Conservation (phyloP, 2,888 invertebrate genomes). For the Serrognathus titanus region DNA sequence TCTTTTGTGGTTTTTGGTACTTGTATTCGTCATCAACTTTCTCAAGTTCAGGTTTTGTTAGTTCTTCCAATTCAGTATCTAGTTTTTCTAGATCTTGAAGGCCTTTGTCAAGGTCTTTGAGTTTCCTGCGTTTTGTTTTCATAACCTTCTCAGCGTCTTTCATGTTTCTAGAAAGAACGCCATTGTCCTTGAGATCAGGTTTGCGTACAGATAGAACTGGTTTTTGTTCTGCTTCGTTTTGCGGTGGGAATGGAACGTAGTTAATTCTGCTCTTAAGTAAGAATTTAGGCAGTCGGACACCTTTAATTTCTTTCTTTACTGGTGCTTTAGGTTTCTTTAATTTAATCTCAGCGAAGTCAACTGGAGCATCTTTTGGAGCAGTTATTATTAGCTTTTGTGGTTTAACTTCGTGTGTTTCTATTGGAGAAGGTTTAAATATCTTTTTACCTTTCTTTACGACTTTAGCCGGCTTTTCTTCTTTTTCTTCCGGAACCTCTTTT, state of each 20-base stretch:
- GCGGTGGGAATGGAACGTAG: conserved; percentile 50
- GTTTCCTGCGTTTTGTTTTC: conserved; percentile 42
- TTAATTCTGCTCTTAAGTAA: conserved; percentile 68
- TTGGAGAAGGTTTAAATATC: conserved; percentile 48
- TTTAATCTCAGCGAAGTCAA: conserved; percentile 61
- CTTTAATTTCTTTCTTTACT: conserved; percentile 38
- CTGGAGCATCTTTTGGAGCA: conserved; percentile 49
- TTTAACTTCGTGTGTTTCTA: conserved; percentile 25
- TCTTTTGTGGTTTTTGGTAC: conserved; percentile 47
- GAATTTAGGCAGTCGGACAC: conserved; percentile 57
- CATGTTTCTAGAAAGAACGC: conserved; percentile 51
- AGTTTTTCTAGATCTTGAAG: conserved; percentile 49
- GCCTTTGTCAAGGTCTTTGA: conserved; percentile 39
- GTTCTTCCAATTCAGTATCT: conserved; percentile 48
- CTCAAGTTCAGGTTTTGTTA: conserved; percentile 39
- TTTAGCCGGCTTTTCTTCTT: conserved; percentile 23
- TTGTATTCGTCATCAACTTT: conserved; percentile 39
- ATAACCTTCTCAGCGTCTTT: conserved; percentile 49
- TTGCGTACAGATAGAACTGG: conserved; percentile 40
- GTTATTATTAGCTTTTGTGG: conserved; percentile 57
- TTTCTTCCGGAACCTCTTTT: conserved; percentile 9
- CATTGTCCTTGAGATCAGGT: conserved; percentile 42
- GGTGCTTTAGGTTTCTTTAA: conserved; percentile 57
- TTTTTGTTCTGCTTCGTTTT: conserved; percentile 36
- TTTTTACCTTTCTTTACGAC: conserved; percentile 21